These are phyloP conservation scores for Rhopilema esculentum DNA, from an alignment of 30 jellyfish, hydroid and myxozoan species.

Conservation along the genomic window DNA sequence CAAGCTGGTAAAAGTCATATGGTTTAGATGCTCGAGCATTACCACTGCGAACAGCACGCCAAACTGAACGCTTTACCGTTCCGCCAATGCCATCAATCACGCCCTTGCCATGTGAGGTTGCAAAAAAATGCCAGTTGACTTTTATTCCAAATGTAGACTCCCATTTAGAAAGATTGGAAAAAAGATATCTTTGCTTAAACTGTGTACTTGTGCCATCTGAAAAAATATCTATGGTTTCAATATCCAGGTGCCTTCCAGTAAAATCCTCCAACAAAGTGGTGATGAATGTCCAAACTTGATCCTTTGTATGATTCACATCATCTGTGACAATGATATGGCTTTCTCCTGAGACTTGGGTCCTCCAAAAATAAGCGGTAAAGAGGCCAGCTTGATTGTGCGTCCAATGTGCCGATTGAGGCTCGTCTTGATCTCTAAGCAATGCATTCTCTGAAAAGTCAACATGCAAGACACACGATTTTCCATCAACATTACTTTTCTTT, in stretches of 20 bases:
- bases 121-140: slow-evolving; percentile 47
- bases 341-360: slow-evolving; percentile 23
- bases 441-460: slow-evolving; percentile 64
- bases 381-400: slow-evolving; percentile 50
- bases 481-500: slow-evolving; percentile 17
- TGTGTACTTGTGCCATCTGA: slow-evolving; percentile 46
- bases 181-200: slow-evolving; percentile 46
- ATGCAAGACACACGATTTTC: slow-evolving; percentile 27
- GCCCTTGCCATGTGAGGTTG: slow-evolving; percentile 56
- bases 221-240: slow-evolving; percentile 10
- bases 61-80: slow-evolving; percentile 56
- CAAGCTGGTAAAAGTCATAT: slow-evolving; percentile 7
- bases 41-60: slow-evolving; percentile 51
- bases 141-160: slow-evolving; percentile 4
- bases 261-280: slow-evolving; percentile 15
- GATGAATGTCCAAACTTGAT: slow-evolving; percentile 28
- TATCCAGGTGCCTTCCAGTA: slow-evolving; percentile 30
- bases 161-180: slow-evolving; percentile 44
- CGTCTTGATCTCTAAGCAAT: slow-evolving; percentile 27
- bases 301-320: slow-evolving; percentile 33
- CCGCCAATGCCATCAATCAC: slow-evolving; percentile 53
- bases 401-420: slow-evolving; percentile 67
- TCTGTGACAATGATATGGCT: slow-evolving; percentile 43
- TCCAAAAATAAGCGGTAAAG: slow-evolving; percentile 51
- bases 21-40: slow-evolving; percentile 1